These are phyloP conservation scores for Poeciliopsis infans DNA, from an alignment of 2,797 vertebrate genomes.

Conservation along the genomic window DNA sequence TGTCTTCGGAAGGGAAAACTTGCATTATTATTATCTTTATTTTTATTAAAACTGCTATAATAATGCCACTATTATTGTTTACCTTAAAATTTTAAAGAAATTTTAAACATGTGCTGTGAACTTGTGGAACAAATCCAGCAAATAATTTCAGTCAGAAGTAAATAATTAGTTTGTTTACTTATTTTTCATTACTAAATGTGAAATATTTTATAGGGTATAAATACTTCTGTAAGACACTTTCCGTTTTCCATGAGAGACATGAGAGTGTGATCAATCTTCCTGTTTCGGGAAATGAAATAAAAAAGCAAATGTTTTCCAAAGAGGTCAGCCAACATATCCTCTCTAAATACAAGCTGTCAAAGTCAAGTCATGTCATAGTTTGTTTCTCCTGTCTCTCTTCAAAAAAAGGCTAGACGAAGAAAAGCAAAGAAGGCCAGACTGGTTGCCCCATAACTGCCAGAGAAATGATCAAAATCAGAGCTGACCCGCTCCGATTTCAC, in stretches of 20 bases:
- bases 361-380: slow-evolving; percentile 1
- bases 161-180: neutral
- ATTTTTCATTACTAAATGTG: neutral
- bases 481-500: slow-evolving; percentile 20
- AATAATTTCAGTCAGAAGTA: neutral
- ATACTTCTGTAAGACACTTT: neutral
- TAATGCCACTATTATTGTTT: too few relatives aligned
- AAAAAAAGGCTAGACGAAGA: neutral
- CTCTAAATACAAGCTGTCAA: slow-evolving; percentile 20
- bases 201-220: neutral
- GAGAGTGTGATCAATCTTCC: neutral
- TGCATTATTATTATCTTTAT: too few relatives aligned
- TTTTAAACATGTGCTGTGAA: neutral
- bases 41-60: too few relatives aligned
- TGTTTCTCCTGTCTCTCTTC: slow-evolving; percentile 3
- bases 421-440: neutral
- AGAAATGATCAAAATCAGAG: slow-evolving; percentile 26
- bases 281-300: neutral
- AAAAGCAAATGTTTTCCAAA: neutral
- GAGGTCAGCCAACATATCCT: neutral
- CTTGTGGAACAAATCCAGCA: neutral
- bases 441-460: slow-evolving; percentile 1
- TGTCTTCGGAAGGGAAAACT: too few relatives aligned
- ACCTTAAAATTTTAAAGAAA: neutral
- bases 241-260: neutral